These are phyloP conservation scores for Colaptes auratus DNA, from an alignment of 2,113 vertebrate genomes.

Conservation along the genomic window DNA sequence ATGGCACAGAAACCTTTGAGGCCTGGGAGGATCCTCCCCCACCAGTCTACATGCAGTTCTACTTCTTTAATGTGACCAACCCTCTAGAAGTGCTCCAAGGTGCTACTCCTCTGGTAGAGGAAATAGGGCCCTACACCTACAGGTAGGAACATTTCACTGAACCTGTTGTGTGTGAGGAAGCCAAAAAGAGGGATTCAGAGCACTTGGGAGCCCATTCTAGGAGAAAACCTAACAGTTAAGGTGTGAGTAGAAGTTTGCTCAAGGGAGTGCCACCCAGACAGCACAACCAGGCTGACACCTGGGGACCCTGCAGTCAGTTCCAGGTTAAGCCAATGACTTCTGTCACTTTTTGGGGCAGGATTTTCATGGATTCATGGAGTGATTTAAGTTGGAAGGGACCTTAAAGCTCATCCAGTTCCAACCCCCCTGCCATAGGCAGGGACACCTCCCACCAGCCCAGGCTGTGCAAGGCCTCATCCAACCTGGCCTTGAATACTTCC, in stretches of 20 bases:
- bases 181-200: not conserved
- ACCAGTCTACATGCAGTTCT: constrained; percentile 91
- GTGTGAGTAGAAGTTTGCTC: not conserved
- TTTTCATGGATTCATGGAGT: too few species aligned
- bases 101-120: constrained; percentile 78
- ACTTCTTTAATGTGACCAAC: constrained; percentile 94
- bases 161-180: not conserved
- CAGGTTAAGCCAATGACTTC: not conserved
- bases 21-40: constrained; percentile 90
- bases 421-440: too few species aligned
- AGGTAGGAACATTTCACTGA: constrained; percentile 75
- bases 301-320: not conserved
- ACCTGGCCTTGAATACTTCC: too few species aligned
- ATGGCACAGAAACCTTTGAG: constrained; percentile 87
- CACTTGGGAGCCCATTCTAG: rapidly evolving
- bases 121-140: constrained; percentile 93
- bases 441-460: too few species aligned
- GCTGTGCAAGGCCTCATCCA: too few species aligned
- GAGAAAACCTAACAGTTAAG: too few species aligned
- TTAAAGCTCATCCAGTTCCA: too few species aligned
- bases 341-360: not conserved
- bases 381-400: too few species aligned
- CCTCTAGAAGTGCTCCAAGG: constrained; percentile 83
- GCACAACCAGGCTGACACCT: not conserved
- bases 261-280: not conserved